phyloP scores from a whole-genome alignment of 1,140 invertebrate species.

The Euwallacea fornicatus region DNA sequence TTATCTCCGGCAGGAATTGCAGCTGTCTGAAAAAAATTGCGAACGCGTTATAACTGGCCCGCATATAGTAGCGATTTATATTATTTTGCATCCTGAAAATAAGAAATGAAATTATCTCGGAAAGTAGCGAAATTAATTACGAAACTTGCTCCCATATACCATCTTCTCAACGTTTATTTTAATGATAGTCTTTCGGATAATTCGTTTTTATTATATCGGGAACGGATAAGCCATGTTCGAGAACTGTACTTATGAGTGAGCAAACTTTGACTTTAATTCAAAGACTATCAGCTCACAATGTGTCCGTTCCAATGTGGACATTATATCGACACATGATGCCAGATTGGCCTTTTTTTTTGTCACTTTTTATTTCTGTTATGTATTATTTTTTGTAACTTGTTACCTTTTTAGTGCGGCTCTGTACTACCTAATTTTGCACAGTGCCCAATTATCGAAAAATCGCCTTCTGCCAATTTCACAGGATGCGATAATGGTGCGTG shows the following conservation, averaged over 20 bases:
- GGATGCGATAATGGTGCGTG: constrained; percentile 11
- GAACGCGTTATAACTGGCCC: constrained; percentile 4
- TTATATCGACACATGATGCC: no score
- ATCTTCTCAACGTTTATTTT: constrained; percentile 25
- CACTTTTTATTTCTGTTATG: no score
- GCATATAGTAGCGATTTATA: constrained; percentile 31
- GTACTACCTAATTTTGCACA: no score
- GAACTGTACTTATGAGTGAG: no score
- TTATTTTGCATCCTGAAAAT: constrained; percentile 32
- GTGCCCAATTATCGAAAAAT: no score
- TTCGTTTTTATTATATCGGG: no score
- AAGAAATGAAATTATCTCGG: constrained; percentile 32
- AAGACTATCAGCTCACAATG: no score
- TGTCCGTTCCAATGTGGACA: no score
- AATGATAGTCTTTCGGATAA: constrained; percentile 10
- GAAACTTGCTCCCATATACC: constrained; percentile 29
- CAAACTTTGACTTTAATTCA: not conserved
- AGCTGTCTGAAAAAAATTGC: constrained; percentile 7
- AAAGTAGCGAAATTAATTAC: constrained; percentile 32
- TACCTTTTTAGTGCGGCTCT: no score
- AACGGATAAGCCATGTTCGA: no score
- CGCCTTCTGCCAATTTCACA: not conserved
- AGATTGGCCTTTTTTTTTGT: no score
- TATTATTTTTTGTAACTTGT: no score
- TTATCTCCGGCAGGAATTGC: constrained; percentile 14